Conservation (phyloP, 2,888 invertebrate species). For the Drosophila histrio region DNA sequence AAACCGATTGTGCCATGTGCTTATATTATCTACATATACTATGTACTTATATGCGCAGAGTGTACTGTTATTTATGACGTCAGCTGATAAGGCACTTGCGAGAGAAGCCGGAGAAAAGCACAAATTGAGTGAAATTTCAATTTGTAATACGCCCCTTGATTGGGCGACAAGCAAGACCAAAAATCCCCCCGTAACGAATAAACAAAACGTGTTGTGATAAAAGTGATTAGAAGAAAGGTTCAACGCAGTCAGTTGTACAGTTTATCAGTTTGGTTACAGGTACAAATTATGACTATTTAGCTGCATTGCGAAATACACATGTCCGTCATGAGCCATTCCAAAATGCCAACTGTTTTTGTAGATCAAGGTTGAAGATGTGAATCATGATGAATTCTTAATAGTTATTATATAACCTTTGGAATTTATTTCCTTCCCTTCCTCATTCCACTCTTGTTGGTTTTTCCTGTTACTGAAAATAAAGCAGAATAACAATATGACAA, state of each 20-base stretch:
- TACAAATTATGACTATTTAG: neutral
- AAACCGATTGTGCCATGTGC: slow-evolving; percentile 14
- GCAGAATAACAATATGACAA: neutral
- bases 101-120: neutral
- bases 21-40: slow-evolving; percentile 14
- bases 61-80: slow-evolving; percentile 68
- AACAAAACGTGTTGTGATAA: slow-evolving; percentile 38
- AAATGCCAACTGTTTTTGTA: slow-evolving; percentile 7
- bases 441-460: neutral
- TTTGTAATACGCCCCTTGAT: slow-evolving; percentile 39
- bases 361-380: neutral
- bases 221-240: slow-evolving; percentile 2
- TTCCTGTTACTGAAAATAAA: slow-evolving; percentile 2
- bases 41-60: slow-evolving; percentile 9
- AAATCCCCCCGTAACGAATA: slow-evolving; percentile 10
- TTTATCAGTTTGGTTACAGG: slow-evolving; percentile 24
- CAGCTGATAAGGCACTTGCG: slow-evolving; percentile 52
- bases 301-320: slow-evolving; percentile 34
- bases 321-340: slow-evolving; percentile 21
- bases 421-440: neutral
- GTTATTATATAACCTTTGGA: neutral
- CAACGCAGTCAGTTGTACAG: slow-evolving; percentile 11
- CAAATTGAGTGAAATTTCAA: slow-evolving; percentile 33
- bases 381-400: neutral
- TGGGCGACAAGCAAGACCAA: slow-evolving; percentile 7